phyloP scores from a whole-genome alignment of 2,113 vertebrate species.

The Empidonax alnorum region DNA sequence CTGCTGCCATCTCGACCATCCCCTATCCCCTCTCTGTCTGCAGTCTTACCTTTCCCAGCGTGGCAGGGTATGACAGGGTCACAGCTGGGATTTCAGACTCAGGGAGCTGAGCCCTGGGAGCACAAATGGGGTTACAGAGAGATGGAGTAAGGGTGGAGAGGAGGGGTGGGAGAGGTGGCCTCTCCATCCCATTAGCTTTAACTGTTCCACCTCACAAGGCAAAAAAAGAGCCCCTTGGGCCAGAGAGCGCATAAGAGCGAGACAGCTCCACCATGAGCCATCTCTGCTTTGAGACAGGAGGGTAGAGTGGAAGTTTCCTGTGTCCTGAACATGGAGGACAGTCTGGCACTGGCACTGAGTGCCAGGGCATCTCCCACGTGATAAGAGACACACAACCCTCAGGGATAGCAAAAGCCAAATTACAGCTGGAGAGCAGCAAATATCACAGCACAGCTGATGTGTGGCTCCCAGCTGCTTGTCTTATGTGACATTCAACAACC shows the following conservation, averaged over 20 bases:
- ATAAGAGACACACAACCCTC: background rate
- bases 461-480: fast-evolving
- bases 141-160: background rate
- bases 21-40: background rate
- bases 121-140: background rate
- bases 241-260: fast-evolving
- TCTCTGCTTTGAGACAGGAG: background rate
- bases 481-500: background rate
- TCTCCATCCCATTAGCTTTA: background rate
- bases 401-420: background rate
- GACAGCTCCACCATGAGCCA: fast-evolving
- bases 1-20: fast-evolving
- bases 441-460: background rate
- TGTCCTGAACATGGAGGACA: fast-evolving
- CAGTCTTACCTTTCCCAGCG: background rate
- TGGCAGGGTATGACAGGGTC: background rate
- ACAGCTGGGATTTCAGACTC: fast-evolving
- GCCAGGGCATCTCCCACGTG: fast-evolving
- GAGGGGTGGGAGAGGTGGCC: fast-evolving
- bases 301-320: background rate
- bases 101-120: background rate
- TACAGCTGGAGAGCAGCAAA: background rate
- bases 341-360: background rate
- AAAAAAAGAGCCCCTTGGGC: background rate
- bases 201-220: background rate